A percentile compares a stretch with the other conserved stretches of the same genome.
Conservation (phyloP, 53 echinoderm and acorn worm genomes). For the Paracentrotus lividus region DNA sequence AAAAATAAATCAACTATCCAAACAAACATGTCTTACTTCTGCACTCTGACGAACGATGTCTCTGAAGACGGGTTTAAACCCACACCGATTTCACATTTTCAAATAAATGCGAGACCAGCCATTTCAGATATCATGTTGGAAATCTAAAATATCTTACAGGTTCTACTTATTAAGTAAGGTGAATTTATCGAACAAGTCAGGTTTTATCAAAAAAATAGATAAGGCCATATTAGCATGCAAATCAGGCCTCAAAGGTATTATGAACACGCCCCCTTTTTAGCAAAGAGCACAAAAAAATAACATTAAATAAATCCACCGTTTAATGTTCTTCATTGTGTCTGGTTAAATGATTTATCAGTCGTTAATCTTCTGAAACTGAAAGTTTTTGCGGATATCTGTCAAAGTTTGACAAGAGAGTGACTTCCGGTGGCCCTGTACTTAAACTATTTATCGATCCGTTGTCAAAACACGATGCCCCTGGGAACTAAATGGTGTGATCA, state of each 20-base stretch:
- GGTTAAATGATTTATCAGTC: constrained; percentile 4
- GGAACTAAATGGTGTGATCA: constrained; percentile 8
- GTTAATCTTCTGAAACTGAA: constrained; percentile 26
- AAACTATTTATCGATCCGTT: neutral
- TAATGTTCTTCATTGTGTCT: constrained; percentile 2
- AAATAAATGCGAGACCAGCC: neutral
- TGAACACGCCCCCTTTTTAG: neutral
- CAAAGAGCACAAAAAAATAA: neutral
- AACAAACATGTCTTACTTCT: neutral
- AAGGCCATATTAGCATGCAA: too few species aligned
- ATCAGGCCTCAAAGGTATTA: too few species aligned
- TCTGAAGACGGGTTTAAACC: neutral
- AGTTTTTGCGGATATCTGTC: constrained; percentile 55
- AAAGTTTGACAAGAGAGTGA: constrained; percentile 30
- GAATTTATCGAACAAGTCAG: neutral
- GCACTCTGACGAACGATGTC: neutral
- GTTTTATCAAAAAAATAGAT: neutral
- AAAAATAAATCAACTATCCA: neutral
- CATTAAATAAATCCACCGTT: neutral
- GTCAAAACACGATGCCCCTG: constrained; percentile 37
- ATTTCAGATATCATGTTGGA: too few species aligned
- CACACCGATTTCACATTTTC: neutral
- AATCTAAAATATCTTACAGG: neutral
- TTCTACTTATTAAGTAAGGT: neutral
- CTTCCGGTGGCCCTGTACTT: constrained; percentile 38